Conservation (phyloP, 1,140 invertebrate genomes). For the Nixonia krombeini region DNA sequence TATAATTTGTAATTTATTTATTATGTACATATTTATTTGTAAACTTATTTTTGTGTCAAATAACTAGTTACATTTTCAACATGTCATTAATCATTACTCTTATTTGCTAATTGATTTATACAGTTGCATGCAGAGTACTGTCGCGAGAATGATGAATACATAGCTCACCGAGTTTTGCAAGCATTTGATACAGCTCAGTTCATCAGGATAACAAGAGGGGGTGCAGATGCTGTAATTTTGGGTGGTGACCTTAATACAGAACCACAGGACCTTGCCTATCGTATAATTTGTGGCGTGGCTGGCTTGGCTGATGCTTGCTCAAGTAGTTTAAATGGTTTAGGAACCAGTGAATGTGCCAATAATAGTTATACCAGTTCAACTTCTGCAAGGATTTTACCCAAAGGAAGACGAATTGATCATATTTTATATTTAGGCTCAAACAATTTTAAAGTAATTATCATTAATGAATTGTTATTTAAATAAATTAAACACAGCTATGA, state of each 20-base stretch:
- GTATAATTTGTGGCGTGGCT: constrained; percentile 73
- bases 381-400: constrained; percentile 73
- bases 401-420: constrained; percentile 93
- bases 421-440: constrained; percentile 81
- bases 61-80: too few relatives aligned
- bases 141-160: constrained; percentile 87
- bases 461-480: constrained; percentile 8
- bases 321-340: constrained; percentile 55
- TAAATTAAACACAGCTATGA: background rate
- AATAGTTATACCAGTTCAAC: constrained; percentile 84
- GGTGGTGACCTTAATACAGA: constrained; percentile 95
- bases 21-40: background rate
- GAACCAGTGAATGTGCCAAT: constrained; percentile 85
- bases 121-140: constrained; percentile 97
- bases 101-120: too few relatives aligned
- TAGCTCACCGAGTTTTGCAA: constrained; percentile 90
- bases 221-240: constrained; percentile 86
- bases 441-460: constrained; percentile 68
- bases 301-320: constrained; percentile 65
- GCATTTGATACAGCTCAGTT: constrained; percentile 96
- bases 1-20: background rate
- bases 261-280: constrained; percentile 88
- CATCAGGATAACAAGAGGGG: constrained; percentile 84
- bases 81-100: constrained; percentile 13
- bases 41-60: too few relatives aligned